These are phyloP conservation scores for Phytoseiulus persimilis DNA, from an alignment of 2,888 invertebrate species.

Conservation along the genomic window DNA sequence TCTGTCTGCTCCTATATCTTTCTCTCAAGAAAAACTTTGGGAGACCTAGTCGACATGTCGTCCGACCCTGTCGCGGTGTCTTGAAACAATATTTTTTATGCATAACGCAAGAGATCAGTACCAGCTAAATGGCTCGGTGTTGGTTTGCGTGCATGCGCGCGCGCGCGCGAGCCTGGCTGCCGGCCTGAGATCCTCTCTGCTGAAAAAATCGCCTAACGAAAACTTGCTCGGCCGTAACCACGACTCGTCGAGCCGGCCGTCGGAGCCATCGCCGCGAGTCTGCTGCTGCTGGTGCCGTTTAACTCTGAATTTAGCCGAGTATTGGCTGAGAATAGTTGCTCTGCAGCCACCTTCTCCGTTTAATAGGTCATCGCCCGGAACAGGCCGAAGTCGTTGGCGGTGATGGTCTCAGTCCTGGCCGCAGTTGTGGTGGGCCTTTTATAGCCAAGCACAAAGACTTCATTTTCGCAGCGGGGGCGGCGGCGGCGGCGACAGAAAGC, in stretches of 20 bases:
- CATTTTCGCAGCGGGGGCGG: not conserved
- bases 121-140: not conserved
- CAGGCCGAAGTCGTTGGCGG: not conserved
- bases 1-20: not conserved
- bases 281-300: not conserved
- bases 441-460: not conserved
- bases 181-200: too few species aligned
- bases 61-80: not conserved
- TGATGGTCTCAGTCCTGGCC: not conserved
- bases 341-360: not conserved
- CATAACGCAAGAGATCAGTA: not conserved
- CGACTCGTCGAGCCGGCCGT: not conserved
- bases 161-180: not conserved
- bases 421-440: not conserved
- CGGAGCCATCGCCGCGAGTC: not conserved
- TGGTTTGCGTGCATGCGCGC: not conserved
- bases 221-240: not conserved
- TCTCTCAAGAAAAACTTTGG: not conserved
- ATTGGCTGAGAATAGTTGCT: not conserved
- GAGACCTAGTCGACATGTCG: conserved; percentile 5
- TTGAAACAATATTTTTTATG: not conserved
- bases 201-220: not conserved
- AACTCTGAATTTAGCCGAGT: not conserved
- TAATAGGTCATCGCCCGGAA: not conserved
- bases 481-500: not conserved